These are phyloP conservation scores for Ichneumon xanthorius DNA, from an alignment of 2,888 invertebrate species.

Conservation along the genomic window DNA sequence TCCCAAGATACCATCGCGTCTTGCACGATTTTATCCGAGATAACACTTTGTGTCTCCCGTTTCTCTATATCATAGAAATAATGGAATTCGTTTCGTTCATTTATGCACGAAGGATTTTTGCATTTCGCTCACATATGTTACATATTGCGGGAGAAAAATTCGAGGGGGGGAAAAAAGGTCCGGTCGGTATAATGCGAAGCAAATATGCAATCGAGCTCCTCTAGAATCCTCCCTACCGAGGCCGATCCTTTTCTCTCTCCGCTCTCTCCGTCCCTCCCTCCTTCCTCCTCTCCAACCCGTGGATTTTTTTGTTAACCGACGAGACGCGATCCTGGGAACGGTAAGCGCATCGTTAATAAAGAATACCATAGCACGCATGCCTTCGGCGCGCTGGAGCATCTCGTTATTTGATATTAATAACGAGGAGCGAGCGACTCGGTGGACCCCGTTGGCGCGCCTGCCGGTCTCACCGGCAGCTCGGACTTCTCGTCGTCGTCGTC, in stretches of 20 bases:
- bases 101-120: background rate
- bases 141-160: background rate
- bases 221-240: slow-evolving; percentile 25
- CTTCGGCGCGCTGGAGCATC: slow-evolving; percentile 79
- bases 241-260: slow-evolving; percentile 39
- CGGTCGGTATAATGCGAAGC: slow-evolving; percentile 28
- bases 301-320: slow-evolving; percentile 66
- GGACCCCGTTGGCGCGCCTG: slow-evolving; percentile 61
- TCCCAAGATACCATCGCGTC: background rate
- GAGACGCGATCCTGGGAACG: slow-evolving; percentile 70
- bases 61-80: background rate
- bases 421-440: slow-evolving; percentile 67
- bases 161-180: background rate
- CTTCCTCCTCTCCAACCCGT: slow-evolving; percentile 12
- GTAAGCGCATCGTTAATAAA: slow-evolving; percentile 83
- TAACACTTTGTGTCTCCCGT: background rate
- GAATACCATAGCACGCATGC: slow-evolving; percentile 81
- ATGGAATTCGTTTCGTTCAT: background rate
- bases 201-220: slow-evolving; percentile 36
- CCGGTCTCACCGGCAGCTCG: slow-evolving; percentile 54
- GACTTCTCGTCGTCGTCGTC: slow-evolving; percentile 62
- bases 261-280: slow-evolving; percentile 8
- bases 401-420: slow-evolving; percentile 85
- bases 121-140: background rate
- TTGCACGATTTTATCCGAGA: background rate